Base-by-base conservation (phyloP, 2,888 invertebrate species). In the Polymixis flavicincta region DNA sequence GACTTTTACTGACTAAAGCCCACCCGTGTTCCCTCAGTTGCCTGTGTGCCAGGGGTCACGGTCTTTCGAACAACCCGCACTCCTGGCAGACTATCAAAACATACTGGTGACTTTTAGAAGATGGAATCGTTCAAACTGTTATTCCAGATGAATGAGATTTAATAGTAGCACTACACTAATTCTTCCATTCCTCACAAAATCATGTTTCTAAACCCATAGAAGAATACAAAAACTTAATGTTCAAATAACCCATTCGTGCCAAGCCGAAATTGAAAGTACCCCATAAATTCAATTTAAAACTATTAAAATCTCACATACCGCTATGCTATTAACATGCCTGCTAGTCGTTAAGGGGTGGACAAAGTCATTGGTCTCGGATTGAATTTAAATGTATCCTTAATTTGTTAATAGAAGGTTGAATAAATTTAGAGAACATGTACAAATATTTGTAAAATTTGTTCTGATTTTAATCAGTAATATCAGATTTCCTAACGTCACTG, bases 241-340 rank as follows among this genome's bases (percentile, higher is more conserved):
- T 48, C 8, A 72, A 55, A 45, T 80, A 74, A 63, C 55, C 25
- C 42, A 17, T 81, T 74, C 76, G 55, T 63, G 63, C 19, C 25
- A 37, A 48, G 32, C 59, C 14, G 8, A 69, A 61, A 60, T 66
- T 69, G 52, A 78, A 83, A 80, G 67, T 64, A 70, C 42, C 59
- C n/a, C 69, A 73, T 84, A 81, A 74, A 77, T 69, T 66, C 65
- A 76, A 71, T 71, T 77, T 71, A 61, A 59, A 67, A 73, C 81
- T 70, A 71, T 74, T 74, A 67, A 71, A 77, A 73, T 76, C 70
- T 70, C 52, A 64, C 55, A 80, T 68, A 80, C 71, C 81, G 42
- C 60, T 59, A 67, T 66, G 57, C 63, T 72, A 84, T 84, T 72
- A 84, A 64, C 59, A 67, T 69, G 32, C 19, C 25, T 37, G 1